Evolutionary conservation across 2,113 vertebrate genomes (phyloP).

Genomic region (Oxyura jamaicensis): DNA sequence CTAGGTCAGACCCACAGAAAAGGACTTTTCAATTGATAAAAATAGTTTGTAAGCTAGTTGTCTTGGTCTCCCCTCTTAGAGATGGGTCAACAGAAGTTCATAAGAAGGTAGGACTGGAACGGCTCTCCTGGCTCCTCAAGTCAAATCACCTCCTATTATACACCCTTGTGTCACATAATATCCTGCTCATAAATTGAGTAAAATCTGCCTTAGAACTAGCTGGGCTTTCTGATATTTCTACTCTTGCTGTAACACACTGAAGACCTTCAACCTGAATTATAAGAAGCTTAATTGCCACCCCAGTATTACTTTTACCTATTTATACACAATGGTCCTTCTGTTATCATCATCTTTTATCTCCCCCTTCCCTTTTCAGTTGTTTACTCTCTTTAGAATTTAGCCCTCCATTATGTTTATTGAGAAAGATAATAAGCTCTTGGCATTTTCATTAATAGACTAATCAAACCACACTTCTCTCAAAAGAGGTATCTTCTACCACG

Average conservation of each 20-base stretch:
- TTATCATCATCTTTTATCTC: conserved; percentile 53
- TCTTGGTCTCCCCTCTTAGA: background rate
- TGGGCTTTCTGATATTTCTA: background rate
- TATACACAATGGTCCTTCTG: conserved; percentile 27
- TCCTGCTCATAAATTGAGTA: background rate
- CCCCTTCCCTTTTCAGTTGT: conserved; percentile 26
- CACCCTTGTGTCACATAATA: background rate
- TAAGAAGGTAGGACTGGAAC: background rate
- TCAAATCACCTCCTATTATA: background rate
- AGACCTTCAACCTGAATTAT: conserved; percentile 1
- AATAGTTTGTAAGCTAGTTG: background rate
- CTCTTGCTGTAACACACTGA: background rate
- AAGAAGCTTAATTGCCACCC: background rate
- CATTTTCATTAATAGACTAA: conserved; percentile 61
- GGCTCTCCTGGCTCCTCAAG: background rate
- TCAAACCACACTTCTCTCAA: conserved; percentile 59
- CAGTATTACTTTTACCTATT: conserved; percentile 6
- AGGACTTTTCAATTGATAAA: background rate
- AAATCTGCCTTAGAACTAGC: background rate
- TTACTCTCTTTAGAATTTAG: conserved; percentile 13
- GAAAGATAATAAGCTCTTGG: conserved; percentile 52
- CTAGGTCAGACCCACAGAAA: background rate
- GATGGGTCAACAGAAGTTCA: background rate
- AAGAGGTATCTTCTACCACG: conserved; percentile 34
- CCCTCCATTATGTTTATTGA: conserved; percentile 45